Evolutionary conservation across 2,888 invertebrate species (phyloP).

Genomic region (Clitarchus hookeri): DNA sequence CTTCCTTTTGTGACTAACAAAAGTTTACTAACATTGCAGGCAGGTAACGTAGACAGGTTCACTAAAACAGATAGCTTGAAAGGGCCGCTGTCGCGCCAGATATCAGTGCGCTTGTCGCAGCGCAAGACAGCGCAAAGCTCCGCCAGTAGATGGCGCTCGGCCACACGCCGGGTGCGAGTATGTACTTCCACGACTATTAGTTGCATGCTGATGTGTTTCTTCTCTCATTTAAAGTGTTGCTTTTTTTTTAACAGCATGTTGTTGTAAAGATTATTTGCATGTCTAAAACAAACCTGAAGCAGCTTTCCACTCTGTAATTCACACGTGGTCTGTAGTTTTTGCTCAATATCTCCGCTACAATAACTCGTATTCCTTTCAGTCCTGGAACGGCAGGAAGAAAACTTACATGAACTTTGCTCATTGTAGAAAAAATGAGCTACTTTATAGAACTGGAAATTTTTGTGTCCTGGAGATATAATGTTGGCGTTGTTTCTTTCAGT

Average conservation of each 20-base stretch:
- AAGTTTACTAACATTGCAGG: conserved; percentile 17
- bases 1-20: conserved; percentile 1
- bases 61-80: conserved; percentile 22
- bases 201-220: conserved; percentile 19
- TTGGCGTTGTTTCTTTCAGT: no score
- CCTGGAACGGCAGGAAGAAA: no score
- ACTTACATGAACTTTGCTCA: no score
- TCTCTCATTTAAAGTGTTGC: neutral
- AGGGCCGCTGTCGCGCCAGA: conserved; percentile 62
- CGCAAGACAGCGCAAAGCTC: conserved; percentile 58
- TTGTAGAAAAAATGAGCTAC: no score
- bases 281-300: no score
- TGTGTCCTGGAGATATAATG: no score
- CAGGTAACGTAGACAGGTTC: conserved; percentile 2
- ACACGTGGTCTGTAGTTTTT: no score
- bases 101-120: conserved; percentile 67
- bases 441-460: no score
- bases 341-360: no score
- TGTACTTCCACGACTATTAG: conserved; percentile 53
- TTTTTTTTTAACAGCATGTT: neutral
- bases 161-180: conserved; percentile 79
- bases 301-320: no score
- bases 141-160: conserved; percentile 65
- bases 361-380: no score
- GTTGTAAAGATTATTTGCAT: neutral